A percentile compares a stretch with the other conserved stretches of the same genome.
Conservation (phyloP, 2,113 vertebrate species). For the Cinclus cinclus region DNA sequence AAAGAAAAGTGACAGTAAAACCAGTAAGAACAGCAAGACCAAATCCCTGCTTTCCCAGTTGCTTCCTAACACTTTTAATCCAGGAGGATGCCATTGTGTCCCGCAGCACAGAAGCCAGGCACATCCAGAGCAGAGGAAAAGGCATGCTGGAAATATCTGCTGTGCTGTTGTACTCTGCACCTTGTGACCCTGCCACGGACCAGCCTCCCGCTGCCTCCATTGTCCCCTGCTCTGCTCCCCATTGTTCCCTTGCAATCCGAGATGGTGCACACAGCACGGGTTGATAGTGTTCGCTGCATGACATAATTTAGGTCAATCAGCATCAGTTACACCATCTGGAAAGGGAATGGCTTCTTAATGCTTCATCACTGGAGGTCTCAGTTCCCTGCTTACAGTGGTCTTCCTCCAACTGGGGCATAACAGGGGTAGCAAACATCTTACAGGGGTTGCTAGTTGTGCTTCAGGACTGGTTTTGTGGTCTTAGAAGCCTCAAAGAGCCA, state of each 20-base stretch:
- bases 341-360: slow-evolving; percentile 19
- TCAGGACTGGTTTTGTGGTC: neutral
- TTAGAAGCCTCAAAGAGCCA: neutral
- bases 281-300: neutral
- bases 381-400: neutral
- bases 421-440: neutral
- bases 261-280: slow-evolving; percentile 32
- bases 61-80: fast-evolving
- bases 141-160: neutral
- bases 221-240: neutral
- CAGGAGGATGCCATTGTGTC: neutral
- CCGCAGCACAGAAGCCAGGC: neutral
- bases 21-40: fast-evolving
- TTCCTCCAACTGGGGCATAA: neutral
- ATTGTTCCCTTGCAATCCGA: slow-evolving; percentile 25
- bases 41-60: neutral
- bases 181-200: neutral
- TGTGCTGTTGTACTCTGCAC: neutral
- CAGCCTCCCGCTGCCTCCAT: neutral
- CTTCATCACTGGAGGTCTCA: neutral
- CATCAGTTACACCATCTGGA: slow-evolving; percentile 58
- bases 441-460: neutral
- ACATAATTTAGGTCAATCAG: slow-evolving; percentile 53
- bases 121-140: neutral
- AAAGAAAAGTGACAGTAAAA: neutral